phyloP scores from a whole-genome alignment of 2,113 vertebrate genomes.

The Theristicus caerulescens region DNA sequence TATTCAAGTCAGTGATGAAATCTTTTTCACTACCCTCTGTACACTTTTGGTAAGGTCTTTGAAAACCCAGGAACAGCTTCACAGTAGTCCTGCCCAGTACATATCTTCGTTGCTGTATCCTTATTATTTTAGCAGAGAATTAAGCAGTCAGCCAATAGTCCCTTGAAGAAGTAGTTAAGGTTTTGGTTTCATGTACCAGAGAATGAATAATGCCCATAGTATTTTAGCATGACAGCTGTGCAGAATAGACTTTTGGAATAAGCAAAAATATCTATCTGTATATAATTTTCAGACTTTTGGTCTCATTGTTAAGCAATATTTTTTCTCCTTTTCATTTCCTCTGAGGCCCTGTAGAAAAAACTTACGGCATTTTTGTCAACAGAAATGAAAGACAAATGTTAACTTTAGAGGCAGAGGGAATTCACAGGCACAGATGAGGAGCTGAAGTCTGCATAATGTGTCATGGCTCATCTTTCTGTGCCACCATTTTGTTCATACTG shows the following conservation, averaged over 20 bases:
- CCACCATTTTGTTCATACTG: neutral
- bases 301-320: neutral
- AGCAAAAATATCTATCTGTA: conserved; percentile 9
- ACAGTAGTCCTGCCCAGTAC: neutral
- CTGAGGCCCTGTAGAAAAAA: conserved; percentile 5
- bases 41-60: neutral
- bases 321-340: conserved; percentile 25
- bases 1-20: neutral
- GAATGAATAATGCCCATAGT: neutral
- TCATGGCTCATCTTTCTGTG: neutral
- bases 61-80: neutral
- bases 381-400: conserved; percentile 11
- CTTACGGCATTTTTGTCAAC: conserved; percentile 1
- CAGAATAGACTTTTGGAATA: neutral
- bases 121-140: neutral
- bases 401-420: conserved; percentile 16
- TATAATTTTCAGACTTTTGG: neutral
- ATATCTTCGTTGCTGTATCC: neutral
- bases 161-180: neutral
- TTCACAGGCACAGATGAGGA: neutral
- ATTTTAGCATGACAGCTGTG: neutral
- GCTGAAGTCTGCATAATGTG: neutral
- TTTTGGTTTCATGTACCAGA: neutral
- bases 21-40: neutral
- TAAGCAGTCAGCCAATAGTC: neutral